Percentiles rank a stretch among this genome's conserved stretches.
Conservation (phyloP, 2,888 invertebrate genomes). For the Pammene fasciana region DNA sequence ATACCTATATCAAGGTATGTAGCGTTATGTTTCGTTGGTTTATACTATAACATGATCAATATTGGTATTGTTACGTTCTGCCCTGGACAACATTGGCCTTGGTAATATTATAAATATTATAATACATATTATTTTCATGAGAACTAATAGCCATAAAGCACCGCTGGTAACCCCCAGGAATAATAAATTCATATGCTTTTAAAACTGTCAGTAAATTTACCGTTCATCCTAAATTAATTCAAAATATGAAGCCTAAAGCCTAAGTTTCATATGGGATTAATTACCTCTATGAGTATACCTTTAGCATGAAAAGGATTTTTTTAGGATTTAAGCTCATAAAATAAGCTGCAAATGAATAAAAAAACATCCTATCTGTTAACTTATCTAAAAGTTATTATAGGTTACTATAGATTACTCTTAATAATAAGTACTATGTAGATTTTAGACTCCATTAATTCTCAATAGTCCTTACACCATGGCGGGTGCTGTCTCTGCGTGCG, state of each 20-base stretch:
- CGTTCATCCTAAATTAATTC: conserved; percentile 41
- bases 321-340: background rate
- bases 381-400: too few species aligned
- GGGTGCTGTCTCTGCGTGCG: too few species aligned
- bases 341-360: too few species aligned
- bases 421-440: too few species aligned
- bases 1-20: background rate
- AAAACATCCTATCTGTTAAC: too few species aligned
- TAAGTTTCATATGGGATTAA: conserved; percentile 10
- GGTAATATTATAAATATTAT: background rate
- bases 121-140: conserved; percentile 46
- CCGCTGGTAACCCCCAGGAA: conserved; percentile 18
- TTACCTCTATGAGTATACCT: background rate
- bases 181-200: conserved; percentile 28
- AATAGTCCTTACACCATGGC: too few species aligned
- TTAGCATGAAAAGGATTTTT: background rate
- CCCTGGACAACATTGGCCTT: background rate
- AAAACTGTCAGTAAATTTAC: conserved; percentile 43
- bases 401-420: too few species aligned
- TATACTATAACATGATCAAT: too few species aligned
- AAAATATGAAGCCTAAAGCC: conserved; percentile 36
- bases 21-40: too few species aligned
- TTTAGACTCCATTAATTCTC: too few species aligned
- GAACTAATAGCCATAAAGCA: conserved; percentile 29
- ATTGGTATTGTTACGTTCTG: too few species aligned